A percentile compares a stretch with the other conserved stretches of the same genome.
These are phyloP conservation scores for Melanostoma mellinum DNA, from an alignment of 2,888 invertebrate species.

Conservation along the genomic window DNA sequence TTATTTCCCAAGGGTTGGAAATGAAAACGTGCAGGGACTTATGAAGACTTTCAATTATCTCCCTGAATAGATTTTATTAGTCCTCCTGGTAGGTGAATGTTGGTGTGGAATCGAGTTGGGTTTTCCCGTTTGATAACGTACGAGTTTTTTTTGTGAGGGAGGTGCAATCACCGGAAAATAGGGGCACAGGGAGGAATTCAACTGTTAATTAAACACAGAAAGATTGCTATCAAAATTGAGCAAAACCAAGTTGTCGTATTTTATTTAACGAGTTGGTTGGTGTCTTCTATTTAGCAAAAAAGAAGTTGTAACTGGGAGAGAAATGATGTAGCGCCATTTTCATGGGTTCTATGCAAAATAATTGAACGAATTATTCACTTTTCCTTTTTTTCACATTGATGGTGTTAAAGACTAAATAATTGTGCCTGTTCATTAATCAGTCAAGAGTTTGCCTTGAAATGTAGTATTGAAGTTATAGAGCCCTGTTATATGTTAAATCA, in stretches of 20 bases:
- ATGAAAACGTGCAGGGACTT: constrained; percentile 60
- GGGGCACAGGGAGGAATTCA: constrained; percentile 22
- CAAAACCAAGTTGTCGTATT: constrained; percentile 15
- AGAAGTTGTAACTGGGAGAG: background rate
- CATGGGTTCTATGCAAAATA: too few species aligned
- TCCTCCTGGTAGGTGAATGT: constrained; percentile 10
- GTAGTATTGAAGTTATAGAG: too few species aligned
- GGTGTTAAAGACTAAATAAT: too few species aligned
- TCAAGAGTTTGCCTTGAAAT: too few species aligned
- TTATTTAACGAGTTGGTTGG: constrained; percentile 14
- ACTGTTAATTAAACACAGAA: constrained; percentile 59
- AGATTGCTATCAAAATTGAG: constrained; percentile 54
- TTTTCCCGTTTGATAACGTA: constrained; percentile 30
- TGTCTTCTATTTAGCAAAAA: background rate
- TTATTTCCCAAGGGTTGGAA: constrained; percentile 51
- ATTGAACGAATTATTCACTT: too few species aligned
- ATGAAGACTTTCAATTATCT: constrained; percentile 69
- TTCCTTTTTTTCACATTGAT: too few species aligned
- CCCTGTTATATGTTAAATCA: too few species aligned
- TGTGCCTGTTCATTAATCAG: too few species aligned
- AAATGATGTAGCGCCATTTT: too few species aligned
- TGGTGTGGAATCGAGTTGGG: background rate
- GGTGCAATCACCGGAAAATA: constrained; percentile 53
- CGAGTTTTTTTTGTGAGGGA: constrained; percentile 21
- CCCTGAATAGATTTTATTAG: constrained; percentile 59